phyloP scores from a whole-genome alignment of 1,140 invertebrate species.

The Linepithema humile region DNA sequence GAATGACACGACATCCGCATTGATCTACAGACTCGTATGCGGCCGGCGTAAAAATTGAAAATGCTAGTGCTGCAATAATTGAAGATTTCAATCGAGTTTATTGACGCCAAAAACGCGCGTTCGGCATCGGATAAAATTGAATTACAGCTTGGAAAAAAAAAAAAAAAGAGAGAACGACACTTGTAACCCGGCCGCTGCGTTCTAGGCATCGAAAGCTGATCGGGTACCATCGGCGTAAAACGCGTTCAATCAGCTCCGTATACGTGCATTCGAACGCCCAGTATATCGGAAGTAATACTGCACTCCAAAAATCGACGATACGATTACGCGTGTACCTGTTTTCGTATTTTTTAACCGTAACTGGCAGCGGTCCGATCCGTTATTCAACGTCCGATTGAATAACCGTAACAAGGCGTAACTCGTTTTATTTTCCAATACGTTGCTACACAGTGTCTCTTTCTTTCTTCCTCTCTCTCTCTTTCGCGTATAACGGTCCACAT shows the following conservation, averaged over 20 bases:
- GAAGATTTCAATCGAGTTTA: slow-evolving; percentile 55
- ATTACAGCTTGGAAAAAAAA: slow-evolving; percentile 59
- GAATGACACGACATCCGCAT: slow-evolving; percentile 21
- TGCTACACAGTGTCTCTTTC: neutral
- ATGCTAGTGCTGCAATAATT: slow-evolving; percentile 37
- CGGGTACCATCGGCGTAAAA: slow-evolving; percentile 51
- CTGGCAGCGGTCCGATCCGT: slow-evolving; percentile 23
- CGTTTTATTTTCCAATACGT: slow-evolving; percentile 52
- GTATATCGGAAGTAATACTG: slow-evolving; percentile 64
- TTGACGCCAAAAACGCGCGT: slow-evolving; percentile 14
- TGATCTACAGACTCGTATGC: slow-evolving; percentile 19
- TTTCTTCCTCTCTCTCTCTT: neutral
- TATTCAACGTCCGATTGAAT: slow-evolving; percentile 64
- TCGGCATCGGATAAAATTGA: slow-evolving; percentile 39
- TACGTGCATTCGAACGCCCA: slow-evolving; percentile 33
- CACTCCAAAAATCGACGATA: slow-evolving; percentile 49
- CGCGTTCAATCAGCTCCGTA: slow-evolving; percentile 54
- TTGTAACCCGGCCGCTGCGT: slow-evolving; percentile 52
- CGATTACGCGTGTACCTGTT: slow-evolving; percentile 50
- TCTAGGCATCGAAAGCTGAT: slow-evolving; percentile 64
- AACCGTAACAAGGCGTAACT: slow-evolving; percentile 34
- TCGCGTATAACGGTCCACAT: neutral
- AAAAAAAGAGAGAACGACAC: slow-evolving; percentile 16
- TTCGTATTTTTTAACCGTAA: slow-evolving; percentile 58
- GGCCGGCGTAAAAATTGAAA: slow-evolving; percentile 41